Evolutionary conservation across 2,888 invertebrate genomes (phyloP), one percentile per base, ranked within the genome.

Genomic region (Cancer borealis): DNA sequence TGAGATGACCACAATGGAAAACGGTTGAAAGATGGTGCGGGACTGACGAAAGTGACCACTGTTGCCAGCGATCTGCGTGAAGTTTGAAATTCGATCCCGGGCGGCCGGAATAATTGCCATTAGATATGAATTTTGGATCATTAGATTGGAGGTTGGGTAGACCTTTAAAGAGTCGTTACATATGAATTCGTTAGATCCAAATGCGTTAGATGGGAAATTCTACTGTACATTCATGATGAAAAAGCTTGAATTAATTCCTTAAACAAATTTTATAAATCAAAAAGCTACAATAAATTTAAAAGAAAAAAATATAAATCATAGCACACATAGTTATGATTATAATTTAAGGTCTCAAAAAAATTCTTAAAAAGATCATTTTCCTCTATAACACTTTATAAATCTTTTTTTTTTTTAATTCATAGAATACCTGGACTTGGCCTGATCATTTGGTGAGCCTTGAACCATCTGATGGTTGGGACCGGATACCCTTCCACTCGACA

Each of bases 401-500:
- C 21, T 8, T 6, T 26, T n/a, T n/a, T n/a, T n/a, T 73, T 73
- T 6, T 17, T 73, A 73, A 73, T 21, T 21, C 26, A n/a, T n/a
- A 89, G 26, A 79, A 30, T 90, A 95, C 95, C 95, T 92, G 79
- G 91, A 10, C 93, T 73, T 47, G 79, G 73, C 49, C 8, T 92
- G 49, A 95, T 73, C 60, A 94, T 49, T 66, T 92, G 91, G 30
- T 94, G 92, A 10, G 88, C 95, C 84, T 92, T 94, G 73, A 94
- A 96, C 98, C 98, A 97, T 3, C 96, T 96, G 0, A 97, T 96
- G 0, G 96, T 93, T 0, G 97, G 97, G 0, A 96, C 66, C 0
- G 97, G 97, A 0, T 96, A 96, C 0, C 97, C 97, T 17, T 96
- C 96, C 0, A 96, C 97, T 0, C 96, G 96, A 96, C 98, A 98